phyloP scores from a whole-genome alignment of 2,797 vertebrate genomes.

The Phoxinus dragarum region DNA sequence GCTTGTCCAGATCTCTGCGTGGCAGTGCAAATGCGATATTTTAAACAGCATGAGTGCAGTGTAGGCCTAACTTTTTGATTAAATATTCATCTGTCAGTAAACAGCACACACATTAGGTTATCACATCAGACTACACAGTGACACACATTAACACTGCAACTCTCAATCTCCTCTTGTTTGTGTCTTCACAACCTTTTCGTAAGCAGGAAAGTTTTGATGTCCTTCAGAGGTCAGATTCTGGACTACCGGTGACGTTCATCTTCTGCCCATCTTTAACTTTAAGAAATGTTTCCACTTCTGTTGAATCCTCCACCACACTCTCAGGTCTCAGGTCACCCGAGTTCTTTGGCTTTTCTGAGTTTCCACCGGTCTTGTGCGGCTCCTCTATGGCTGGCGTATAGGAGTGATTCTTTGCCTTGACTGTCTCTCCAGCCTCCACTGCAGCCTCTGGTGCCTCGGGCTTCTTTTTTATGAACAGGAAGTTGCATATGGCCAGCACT shows the following conservation, averaged over 20 bases:
- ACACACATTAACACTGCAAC: slow-evolving; percentile 17
- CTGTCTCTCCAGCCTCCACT: slow-evolving; percentile 73
- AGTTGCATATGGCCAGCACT: slow-evolving; percentile 79
- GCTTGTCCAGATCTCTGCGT: background rate
- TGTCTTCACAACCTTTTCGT: background rate
- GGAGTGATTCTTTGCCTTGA: slow-evolving; percentile 76
- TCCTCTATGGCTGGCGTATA: slow-evolving; percentile 56
- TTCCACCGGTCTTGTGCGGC: slow-evolving; percentile 74
- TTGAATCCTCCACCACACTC: slow-evolving; percentile 60
- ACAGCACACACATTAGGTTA: background rate
- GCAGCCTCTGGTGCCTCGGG: slow-evolving; percentile 49
- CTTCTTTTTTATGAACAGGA: slow-evolving; percentile 78
- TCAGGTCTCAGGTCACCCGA: slow-evolving; percentile 68
- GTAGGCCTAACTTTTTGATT: background rate
- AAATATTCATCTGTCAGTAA: background rate
- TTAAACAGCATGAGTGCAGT: background rate
- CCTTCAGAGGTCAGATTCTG: slow-evolving; percentile 51
- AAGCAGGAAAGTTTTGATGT: background rate
- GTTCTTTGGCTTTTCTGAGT: slow-evolving; percentile 65
- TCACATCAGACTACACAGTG: slow-evolving; percentile 15
- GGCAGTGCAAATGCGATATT: slow-evolving; percentile 8
- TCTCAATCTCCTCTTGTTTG: slow-evolving; percentile 1
- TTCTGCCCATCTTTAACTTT: slow-evolving; percentile 71
- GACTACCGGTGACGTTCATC: slow-evolving; percentile 13
- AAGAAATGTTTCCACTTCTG: slow-evolving; percentile 79